Conservation (phyloP, 2,113 vertebrate species). For the Fregata magnificens region DNA sequence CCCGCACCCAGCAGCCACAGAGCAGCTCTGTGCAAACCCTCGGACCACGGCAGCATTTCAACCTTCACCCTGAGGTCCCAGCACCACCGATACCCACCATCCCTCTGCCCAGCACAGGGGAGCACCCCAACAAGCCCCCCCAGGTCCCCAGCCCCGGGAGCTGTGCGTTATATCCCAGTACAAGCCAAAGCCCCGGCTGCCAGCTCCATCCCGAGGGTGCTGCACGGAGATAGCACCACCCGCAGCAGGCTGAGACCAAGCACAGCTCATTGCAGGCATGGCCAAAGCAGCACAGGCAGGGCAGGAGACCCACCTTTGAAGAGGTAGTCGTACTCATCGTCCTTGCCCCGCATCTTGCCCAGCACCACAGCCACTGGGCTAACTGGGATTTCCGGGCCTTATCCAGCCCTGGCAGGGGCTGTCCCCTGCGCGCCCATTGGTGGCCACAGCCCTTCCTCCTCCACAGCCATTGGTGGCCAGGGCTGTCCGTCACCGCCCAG, state of each 20-base stretch:
- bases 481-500: not conserved
- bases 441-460: not conserved
- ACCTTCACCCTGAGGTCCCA: not conserved
- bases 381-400: not conserved
- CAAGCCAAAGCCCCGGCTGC: not conserved
- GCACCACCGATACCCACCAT: not conserved
- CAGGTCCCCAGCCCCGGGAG: not conserved
- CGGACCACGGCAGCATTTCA: accelerated
- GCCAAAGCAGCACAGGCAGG: not conserved
- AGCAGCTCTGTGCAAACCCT: not conserved
- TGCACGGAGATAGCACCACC: accelerated
- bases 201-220: not conserved
- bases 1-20: not conserved
- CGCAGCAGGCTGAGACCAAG: not conserved
- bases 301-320: slow-evolving; percentile 79
- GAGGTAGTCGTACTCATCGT: slow-evolving; percentile 88
- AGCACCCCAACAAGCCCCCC: not conserved
- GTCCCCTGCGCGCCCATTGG: not conserved
- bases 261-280: not conserved
- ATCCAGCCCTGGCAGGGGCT: not conserved
- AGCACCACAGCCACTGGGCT: not conserved
- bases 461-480: not conserved
- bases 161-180: accelerated
- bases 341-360: slow-evolving; percentile 77
- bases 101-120: not conserved